These are phyloP conservation scores for Burhinus bistriatus DNA, from an alignment of 2,113 vertebrate species.

Conservation along the genomic window DNA sequence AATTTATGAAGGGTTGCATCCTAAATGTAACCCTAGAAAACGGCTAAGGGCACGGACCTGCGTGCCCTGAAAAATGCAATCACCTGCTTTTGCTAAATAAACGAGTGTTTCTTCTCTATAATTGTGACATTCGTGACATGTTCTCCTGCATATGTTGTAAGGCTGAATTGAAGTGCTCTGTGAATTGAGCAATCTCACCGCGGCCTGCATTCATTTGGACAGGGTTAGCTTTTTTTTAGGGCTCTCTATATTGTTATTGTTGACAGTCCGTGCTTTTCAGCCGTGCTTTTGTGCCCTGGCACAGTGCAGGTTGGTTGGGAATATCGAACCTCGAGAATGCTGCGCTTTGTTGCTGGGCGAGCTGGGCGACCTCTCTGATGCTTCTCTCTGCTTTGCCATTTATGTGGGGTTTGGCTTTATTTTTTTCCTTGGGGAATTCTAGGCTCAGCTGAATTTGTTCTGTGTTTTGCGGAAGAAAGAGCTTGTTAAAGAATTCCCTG, in stretches of 20 bases:
- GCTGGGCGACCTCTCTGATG: neutral
- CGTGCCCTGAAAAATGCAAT: neutral
- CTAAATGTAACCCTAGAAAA: neutral
- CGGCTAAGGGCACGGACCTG: neutral
- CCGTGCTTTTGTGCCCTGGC: neutral
- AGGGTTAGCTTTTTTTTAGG: neutral
- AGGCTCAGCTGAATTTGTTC: slow-evolving; percentile 23
- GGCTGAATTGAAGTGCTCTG: neutral
- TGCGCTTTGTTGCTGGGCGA: neutral
- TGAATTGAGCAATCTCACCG: neutral
- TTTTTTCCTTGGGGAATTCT: slow-evolving; percentile 40
- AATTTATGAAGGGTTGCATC: neutral
- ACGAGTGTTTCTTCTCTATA: neutral
- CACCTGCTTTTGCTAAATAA: neutral
- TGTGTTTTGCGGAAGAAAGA: slow-evolving; percentile 40
- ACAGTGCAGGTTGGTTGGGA: slow-evolving; percentile 27
- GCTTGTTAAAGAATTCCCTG: slow-evolving; percentile 58
- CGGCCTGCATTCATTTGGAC: neutral
- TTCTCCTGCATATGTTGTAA: neutral
- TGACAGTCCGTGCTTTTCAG: neutral
- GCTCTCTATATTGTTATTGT: neutral
- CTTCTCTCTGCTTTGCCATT: neutral
- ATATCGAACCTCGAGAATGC: neutral
- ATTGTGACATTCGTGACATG: neutral
- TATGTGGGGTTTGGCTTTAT: neutral